Percentiles rank a stretch among this genome's conserved stretches.
These are phyloP conservation scores for Erythrolamprus reginae DNA, from an alignment of 2,113 vertebrate species.

Conservation along the genomic window DNA sequence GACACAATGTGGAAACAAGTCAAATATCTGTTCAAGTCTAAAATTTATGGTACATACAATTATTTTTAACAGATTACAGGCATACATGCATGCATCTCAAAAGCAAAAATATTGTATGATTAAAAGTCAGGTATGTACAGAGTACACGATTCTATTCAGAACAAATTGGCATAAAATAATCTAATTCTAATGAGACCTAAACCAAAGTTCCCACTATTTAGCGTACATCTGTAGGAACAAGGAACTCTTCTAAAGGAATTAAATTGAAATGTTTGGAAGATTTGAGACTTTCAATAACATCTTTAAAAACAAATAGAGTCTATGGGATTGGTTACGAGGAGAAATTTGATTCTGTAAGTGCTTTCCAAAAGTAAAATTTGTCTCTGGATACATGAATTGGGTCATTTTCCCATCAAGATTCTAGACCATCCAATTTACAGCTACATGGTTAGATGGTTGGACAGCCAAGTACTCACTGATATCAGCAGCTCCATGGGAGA, in stretches of 20 bases:
- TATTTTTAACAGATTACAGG: background rate
- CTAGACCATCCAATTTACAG: background rate
- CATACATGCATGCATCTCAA: background rate
- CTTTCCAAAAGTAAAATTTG: background rate
- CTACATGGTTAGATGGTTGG: background rate
- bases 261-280: background rate
- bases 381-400: background rate
- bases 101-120: background rate
- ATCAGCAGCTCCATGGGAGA: background rate
- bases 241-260: background rate
- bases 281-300: background rate
- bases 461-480: background rate
- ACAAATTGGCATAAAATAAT: background rate
- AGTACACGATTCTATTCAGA: background rate
- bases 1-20: background rate
- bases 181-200: background rate
- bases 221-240: background rate
- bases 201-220: background rate
- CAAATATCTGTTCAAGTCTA: background rate
- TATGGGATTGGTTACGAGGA: background rate
- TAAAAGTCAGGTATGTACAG: background rate
- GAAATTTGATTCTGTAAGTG: background rate
- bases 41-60: background rate
- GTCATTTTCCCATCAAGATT: background rate
- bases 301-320: background rate